Base-by-base conservation (phyloP, 2,113 vertebrate species). In the Tupaia tana region DNA sequence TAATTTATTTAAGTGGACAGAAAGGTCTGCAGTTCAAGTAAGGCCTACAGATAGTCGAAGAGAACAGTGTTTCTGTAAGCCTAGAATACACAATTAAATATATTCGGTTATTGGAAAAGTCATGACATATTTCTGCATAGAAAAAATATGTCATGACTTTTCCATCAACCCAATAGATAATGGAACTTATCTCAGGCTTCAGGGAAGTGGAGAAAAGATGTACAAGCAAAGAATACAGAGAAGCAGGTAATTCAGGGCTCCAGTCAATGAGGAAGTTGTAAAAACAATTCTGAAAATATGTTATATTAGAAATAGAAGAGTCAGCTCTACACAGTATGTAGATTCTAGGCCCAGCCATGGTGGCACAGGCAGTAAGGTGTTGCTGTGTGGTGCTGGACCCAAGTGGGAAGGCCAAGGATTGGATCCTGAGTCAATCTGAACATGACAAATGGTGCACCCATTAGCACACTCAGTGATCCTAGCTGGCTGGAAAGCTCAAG, bases 21-120 rank as follows among this genome's bases (percentile, higher is more conserved):
- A 92, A 84, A 87, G 22, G 67, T 59, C 56, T 80, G 54, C 14
- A 83, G 14, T 80, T 93, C 61, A 95, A 91, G 19, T 1, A 95
- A 91, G 31, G 24, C 29, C 7, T 75, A 75, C 54, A 84, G 58
- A 61, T 59, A 80, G 15, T 54, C 31, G 18, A 92, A 29, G 19
- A 82, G 27, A 13, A 22, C 43, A 63, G 12, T 70, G 52, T 83
- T 75, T 94, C 75, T 94, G 34, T 59, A 94, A 71, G 9, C 73
- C 78, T 86, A 67, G 58, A 90, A 73, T 25, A 66, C 27, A 69
- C 43, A 84, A 75, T 29, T 82, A 58, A 73, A 94, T 43, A 43
- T 43, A 43, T 43, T 43, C 43, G 43, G 43, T 43, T 43, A 43
- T 43, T 43, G 43, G 43, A 43, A 43, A 43, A 43, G 43, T 43